Evolutionary conservation across 1,140 invertebrate species (phyloP).

Genomic region (Galleria mellonella): DNA sequence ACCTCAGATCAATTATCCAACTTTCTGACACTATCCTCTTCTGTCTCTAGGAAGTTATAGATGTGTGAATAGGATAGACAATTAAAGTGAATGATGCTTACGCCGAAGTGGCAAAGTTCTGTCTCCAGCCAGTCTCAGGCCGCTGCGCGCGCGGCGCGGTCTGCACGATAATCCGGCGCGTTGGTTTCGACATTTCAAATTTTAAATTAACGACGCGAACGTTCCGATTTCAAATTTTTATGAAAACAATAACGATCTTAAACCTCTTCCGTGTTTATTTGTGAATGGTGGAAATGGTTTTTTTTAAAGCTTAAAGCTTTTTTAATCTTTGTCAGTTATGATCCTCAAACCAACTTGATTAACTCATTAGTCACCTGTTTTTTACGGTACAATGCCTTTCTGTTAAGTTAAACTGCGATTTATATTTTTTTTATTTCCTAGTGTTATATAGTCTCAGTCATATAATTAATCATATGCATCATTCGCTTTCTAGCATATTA

Average conservation of each 20-base stretch:
- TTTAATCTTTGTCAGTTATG: slow-evolving; percentile 21
- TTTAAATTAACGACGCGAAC: slow-evolving; percentile 7
- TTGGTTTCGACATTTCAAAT: slow-evolving; percentile 14
- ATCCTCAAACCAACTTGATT: slow-evolving; percentile 12
- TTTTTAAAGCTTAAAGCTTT: slow-evolving; percentile 16
- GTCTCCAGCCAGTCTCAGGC: slow-evolving; percentile 63
- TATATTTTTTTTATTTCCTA: too few relatives aligned
- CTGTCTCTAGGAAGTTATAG: slow-evolving; percentile 16
- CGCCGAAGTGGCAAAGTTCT: slow-evolving; percentile 12
- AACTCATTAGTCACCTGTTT: slow-evolving; percentile 15
- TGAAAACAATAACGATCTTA: slow-evolving; percentile 48
- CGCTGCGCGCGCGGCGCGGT: slow-evolving; percentile 55
- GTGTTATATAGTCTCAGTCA: too few relatives aligned
- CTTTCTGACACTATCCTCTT: slow-evolving; percentile 29
- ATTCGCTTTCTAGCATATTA: too few relatives aligned
- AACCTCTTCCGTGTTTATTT: slow-evolving; percentile 20
- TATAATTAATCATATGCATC: too few relatives aligned
- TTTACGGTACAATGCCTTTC: slow-evolving; percentile 14
- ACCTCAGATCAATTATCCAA: slow-evolving; percentile 22
- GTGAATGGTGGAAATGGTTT: slow-evolving; percentile 18
- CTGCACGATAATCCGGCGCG: slow-evolving; percentile 22
- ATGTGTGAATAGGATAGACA: slow-evolving; percentile 31
- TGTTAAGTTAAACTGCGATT: slow-evolving; percentile 2
- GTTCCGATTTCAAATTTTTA: slow-evolving; percentile 31
- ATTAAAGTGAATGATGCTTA: slow-evolving; percentile 41